A percentile compares a stretch with the other conserved stretches of the same genome.
Evolutionary conservation across 2,113 vertebrate genomes (phyloP).

Genomic region (Neotragus pygmaeus): DNA sequence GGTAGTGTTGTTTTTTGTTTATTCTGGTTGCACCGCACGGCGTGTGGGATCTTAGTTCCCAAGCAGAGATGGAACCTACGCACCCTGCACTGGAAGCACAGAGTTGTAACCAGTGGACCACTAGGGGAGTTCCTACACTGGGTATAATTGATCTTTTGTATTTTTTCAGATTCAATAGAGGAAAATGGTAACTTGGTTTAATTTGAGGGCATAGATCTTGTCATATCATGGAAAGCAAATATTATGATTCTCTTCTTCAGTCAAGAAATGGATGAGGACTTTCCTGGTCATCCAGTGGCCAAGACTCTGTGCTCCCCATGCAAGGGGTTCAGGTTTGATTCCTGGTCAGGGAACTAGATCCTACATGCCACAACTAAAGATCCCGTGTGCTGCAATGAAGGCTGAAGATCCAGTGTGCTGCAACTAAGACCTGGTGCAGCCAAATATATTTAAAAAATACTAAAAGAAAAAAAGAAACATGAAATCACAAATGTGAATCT

Average conservation of each 20-base stretch:
- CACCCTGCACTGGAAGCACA: background rate
- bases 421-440: background rate
- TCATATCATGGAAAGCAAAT: background rate
- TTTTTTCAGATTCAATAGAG: background rate
- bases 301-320: background rate
- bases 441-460: background rate
- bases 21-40: background rate
- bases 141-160: background rate
- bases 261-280: background rate
- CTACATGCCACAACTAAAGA: background rate
- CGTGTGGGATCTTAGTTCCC: background rate
- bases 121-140: background rate
- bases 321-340: background rate
- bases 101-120: background rate
- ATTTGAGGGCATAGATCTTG: background rate
- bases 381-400: rapidly evolving
- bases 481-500: background rate
- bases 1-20: background rate
- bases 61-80: background rate
- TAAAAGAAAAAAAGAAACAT: background rate
- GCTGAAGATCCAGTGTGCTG: background rate
- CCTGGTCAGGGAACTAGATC: background rate
- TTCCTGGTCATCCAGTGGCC: background rate
- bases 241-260: background rate
- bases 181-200: background rate